Conservation (phyloP, 2,888 invertebrate genomes). For the Dasypogon diadema region DNA sequence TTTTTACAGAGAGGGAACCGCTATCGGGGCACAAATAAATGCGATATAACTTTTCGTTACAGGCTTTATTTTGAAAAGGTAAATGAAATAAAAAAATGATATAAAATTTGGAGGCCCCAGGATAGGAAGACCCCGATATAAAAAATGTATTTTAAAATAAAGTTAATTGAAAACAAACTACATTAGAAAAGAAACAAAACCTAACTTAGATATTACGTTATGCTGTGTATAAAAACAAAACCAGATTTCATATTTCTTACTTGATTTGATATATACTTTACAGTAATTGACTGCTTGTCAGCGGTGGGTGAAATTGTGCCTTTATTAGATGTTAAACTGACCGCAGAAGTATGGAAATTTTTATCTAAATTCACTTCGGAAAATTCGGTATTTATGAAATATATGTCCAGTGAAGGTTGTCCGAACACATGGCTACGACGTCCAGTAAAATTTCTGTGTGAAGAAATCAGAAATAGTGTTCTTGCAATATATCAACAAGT, state of each 20-base stretch:
- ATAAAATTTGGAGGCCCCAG: too few species aligned
- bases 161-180: too few species aligned
- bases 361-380: conserved; percentile 41
- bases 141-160: too few species aligned
- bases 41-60: conserved; percentile 3
- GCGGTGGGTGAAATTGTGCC: conserved; percentile 37
- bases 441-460: conserved; percentile 48
- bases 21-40: neutral
- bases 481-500: conserved; percentile 20
- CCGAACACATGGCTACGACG: conserved; percentile 24
- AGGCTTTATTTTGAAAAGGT: neutral
- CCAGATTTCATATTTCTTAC: too few species aligned
- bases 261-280: neutral
- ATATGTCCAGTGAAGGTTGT: neutral
- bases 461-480: conserved; percentile 49
- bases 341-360: conserved; percentile 55
- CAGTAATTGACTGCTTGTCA: conserved; percentile 33
- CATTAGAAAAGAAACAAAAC: too few species aligned
- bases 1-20: neutral
- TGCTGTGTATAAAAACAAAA: too few species aligned
- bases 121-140: too few species aligned
- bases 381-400: conserved; percentile 29
- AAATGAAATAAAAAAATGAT: too few species aligned
- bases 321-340: conserved; percentile 51
- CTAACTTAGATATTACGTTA: too few species aligned